phyloP scores from a whole-genome alignment of 2,113 vertebrate genomes.

The Myodes glareolus region DNA sequence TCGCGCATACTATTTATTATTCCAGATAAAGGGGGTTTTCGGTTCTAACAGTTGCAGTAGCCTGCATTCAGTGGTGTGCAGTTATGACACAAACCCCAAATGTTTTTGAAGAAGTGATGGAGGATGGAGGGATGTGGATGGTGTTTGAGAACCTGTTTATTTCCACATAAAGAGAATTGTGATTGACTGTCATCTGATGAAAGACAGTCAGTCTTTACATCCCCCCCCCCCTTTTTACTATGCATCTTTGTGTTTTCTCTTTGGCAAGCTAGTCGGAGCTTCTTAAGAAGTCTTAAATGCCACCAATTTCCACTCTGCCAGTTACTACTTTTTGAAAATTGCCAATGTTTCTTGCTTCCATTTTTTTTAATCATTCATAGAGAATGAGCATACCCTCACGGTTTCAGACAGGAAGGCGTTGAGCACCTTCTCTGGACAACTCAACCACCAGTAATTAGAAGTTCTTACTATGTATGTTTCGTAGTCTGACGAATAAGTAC shows the following conservation, averaged over 20 bases:
- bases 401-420: background rate
- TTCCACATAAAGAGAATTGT: background rate
- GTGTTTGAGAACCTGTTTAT: background rate
- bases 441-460: background rate
- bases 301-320: background rate
- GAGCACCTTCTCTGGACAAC: background rate
- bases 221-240: background rate
- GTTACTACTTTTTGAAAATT: background rate
- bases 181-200: background rate
- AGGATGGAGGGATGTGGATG: background rate
- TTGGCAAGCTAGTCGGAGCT: background rate
- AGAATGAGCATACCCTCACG: background rate
- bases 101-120: background rate
- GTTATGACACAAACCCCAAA: background rate
- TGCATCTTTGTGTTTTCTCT: background rate
- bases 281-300: background rate
- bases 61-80: background rate
- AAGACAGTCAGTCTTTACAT: background rate
- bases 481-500: background rate
- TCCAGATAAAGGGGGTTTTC: background rate
- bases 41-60: background rate
- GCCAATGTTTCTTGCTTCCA: background rate
- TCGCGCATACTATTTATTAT: background rate
- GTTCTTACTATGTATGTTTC: background rate
- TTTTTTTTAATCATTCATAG: background rate